These are phyloP conservation scores for Agrilus biguttatus DNA, from an alignment of 2,888 invertebrate species.

Conservation along the genomic window DNA sequence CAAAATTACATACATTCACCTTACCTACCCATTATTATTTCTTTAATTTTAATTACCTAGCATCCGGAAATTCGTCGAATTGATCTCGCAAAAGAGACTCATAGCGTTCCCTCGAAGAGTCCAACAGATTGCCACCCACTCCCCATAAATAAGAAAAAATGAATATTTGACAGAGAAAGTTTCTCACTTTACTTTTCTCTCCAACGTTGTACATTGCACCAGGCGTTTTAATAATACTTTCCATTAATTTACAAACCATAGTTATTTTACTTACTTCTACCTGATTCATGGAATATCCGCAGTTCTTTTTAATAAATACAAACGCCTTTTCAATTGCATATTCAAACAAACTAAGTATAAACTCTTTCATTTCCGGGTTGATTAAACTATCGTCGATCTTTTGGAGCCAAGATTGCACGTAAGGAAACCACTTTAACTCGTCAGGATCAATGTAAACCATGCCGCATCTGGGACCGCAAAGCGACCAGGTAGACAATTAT, in stretches of 20 bases:
- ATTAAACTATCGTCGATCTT: slow-evolving; percentile 36
- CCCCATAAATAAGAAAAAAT: slow-evolving; percentile 75
- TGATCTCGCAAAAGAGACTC: slow-evolving; percentile 55
- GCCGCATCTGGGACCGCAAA: slow-evolving; percentile 60
- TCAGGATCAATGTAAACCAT: slow-evolving; percentile 85
- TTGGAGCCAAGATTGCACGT: slow-evolving; percentile 62
- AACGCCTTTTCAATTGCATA: slow-evolving; percentile 53
- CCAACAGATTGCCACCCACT: slow-evolving; percentile 70
- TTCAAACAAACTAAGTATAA: slow-evolving; percentile 50
- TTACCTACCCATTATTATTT: background rate
- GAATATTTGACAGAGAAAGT: slow-evolving; percentile 61
- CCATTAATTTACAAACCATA: slow-evolving; percentile 59
- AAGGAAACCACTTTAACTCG: slow-evolving; percentile 70
- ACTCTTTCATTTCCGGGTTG: slow-evolving; percentile 43
- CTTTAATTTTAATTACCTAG: slow-evolving; percentile 36
- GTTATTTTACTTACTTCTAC: slow-evolving; percentile 71
- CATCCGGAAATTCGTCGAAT: slow-evolving; percentile 55
- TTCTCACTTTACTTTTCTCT: slow-evolving; percentile 46
- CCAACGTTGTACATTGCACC: slow-evolving; percentile 31
- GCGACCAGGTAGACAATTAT: too few species aligned
- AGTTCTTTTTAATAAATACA: slow-evolving; percentile 49
- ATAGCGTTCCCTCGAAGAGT: slow-evolving; percentile 50
- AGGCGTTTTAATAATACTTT: slow-evolving; percentile 51
- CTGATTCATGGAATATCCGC: slow-evolving; percentile 56
- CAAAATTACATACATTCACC: too few species aligned